Percentiles rank a stretch among this genome's conserved stretches.
phyloP scores from a whole-genome alignment of 2,888 invertebrate genomes.

The Pristionchus fissidentatus region DNA sequence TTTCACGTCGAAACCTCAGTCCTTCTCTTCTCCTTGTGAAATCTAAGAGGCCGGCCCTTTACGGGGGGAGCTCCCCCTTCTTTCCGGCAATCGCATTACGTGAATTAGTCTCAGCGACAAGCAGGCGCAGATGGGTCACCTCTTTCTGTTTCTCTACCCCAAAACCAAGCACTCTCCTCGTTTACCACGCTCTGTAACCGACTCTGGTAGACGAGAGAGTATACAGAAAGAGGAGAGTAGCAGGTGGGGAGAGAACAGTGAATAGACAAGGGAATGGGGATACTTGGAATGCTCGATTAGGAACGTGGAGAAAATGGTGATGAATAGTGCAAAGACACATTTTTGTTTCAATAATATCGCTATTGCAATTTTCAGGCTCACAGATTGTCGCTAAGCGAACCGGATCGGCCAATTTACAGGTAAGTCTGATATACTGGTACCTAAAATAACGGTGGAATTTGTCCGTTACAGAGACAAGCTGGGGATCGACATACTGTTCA shows the following conservation, averaged over 20 bases:
- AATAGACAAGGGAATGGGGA: not conserved
- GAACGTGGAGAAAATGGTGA: not conserved
- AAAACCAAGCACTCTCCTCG: not conserved
- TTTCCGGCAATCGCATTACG: slow-evolving; percentile 41
- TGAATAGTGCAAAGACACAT: too few species aligned
- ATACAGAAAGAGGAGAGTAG: too few species aligned
- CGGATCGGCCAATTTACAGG: slow-evolving; percentile 38
- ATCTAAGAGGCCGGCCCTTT: slow-evolving; percentile 30
- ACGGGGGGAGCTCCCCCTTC: too few species aligned
- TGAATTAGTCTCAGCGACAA: slow-evolving; percentile 7
- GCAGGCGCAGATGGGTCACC: slow-evolving; percentile 18
- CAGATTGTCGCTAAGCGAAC: not conserved
- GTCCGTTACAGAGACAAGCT: slow-evolving; percentile 35
- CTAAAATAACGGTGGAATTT: not conserved
- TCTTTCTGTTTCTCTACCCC: not conserved
- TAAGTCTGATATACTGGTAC: not conserved
- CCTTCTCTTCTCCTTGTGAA: not conserved
- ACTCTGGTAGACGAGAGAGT: too few species aligned
- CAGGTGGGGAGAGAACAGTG: too few species aligned
- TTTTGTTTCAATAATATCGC: too few species aligned
- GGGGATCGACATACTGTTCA: slow-evolving; percentile 55
- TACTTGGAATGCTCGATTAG: too few species aligned
- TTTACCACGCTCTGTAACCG: not conserved
- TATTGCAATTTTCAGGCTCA: not conserved
- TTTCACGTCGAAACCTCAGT: too few species aligned